These are phyloP conservation scores for Cyanocitta stelleri DNA, from an alignment of 2,113 vertebrate genomes.

Conservation along the genomic window DNA sequence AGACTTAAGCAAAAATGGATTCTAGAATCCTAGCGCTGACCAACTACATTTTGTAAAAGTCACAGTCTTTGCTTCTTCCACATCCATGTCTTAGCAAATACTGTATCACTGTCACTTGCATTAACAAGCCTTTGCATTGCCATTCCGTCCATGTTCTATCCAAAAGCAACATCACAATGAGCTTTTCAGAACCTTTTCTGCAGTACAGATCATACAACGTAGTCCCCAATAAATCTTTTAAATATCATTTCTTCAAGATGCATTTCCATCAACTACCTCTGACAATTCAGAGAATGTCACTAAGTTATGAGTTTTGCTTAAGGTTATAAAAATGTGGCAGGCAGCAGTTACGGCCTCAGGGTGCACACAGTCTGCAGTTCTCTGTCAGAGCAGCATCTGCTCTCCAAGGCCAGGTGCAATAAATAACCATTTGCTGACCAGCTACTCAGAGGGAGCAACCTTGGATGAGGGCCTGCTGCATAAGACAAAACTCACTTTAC, in stretches of 20 bases:
- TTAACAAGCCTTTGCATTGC: not conserved
- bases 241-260: not conserved
- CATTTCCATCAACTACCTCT: not conserved
- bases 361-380: not conserved
- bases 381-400: not conserved
- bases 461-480: not conserved
- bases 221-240: not conserved
- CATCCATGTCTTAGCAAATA: not conserved
- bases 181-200: not conserved
- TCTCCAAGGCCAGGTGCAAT: not conserved
- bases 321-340: not conserved
- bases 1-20: not conserved
- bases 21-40: not conserved
- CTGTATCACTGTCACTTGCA: not conserved
- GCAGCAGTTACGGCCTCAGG: not conserved
- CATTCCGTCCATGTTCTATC: not conserved
- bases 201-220: not conserved
- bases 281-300: not conserved
- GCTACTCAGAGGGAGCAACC: not conserved
- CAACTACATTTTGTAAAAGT: not conserved
- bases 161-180: not conserved
- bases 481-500: not conserved
- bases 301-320: not conserved
- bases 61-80: not conserved
- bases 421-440: not conserved